These are phyloP conservation scores for Chrysina gloriosa DNA, from an alignment of 2,888 invertebrate genomes.

Conservation along the genomic window DNA sequence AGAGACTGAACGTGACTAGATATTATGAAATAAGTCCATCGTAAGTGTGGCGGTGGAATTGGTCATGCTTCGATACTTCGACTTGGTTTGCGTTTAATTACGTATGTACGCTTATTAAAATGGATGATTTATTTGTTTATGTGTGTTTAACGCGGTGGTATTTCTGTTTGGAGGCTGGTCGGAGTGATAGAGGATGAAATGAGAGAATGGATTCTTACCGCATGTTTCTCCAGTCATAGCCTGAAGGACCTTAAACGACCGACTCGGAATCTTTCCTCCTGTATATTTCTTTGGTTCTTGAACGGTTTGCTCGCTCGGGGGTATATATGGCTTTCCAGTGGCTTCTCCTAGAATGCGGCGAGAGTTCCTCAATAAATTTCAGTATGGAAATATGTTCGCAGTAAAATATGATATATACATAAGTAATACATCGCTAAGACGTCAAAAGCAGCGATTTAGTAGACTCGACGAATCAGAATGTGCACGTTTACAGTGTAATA, in stretches of 20 bases:
- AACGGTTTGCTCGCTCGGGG: conserved; percentile 76
- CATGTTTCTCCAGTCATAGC: conserved; percentile 78
- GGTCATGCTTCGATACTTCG: no score
- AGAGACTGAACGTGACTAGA: no score
- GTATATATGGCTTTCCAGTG: conserved; percentile 63
- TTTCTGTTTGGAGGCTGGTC: not conserved
- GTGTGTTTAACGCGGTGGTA: conserved; percentile 6
- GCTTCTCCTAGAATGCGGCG: conserved; percentile 57
- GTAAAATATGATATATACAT: no score
- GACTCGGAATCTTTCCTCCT: conserved; percentile 83
- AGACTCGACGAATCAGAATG: no score
- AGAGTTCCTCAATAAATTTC: no score
- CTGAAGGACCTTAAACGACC: conserved; percentile 83
- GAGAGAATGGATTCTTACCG: conserved; percentile 66
- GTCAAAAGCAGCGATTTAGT: no score
- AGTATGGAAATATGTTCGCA: not conserved
- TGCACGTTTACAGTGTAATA: no score
- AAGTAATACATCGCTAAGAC: no score
- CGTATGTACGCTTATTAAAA: no score
- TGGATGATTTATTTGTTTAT: not conserved
- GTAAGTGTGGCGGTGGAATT: no score
- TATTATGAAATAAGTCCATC: no score
- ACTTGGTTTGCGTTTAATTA: no score
- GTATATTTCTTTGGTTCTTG: conserved; percentile 79
- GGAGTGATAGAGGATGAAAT: conserved; percentile 10